phyloP scores from a whole-genome alignment of 2,888 invertebrate species.

The Watsonalla cultraria region DNA sequence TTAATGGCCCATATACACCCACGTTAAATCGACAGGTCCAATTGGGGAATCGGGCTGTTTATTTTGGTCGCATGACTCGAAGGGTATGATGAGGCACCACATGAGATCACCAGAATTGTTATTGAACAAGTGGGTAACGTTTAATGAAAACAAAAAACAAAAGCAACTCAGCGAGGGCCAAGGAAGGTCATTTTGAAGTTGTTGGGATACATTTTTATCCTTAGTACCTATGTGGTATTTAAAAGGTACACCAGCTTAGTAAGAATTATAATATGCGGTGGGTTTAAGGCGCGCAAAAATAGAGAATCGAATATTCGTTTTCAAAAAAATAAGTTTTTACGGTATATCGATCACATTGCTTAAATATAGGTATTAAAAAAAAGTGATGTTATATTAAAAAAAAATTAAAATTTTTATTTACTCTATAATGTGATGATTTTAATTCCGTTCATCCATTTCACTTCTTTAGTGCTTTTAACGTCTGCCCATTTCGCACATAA shows the following conservation, averaged over 20 bases:
- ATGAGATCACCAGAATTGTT: slow-evolving; percentile 66
- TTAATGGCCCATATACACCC: slow-evolving; percentile 38
- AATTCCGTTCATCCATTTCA: no score
- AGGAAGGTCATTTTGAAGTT: slow-evolving; percentile 3
- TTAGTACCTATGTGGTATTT: not conserved
- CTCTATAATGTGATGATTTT: no score
- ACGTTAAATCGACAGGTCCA: slow-evolving; percentile 39
- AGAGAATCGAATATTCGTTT: no score
- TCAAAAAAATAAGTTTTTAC: no score
- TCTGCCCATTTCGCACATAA: slow-evolving; percentile 16
- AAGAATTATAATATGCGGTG: no score
- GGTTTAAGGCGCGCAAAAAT: no score
- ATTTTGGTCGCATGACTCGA: slow-evolving; percentile 66
- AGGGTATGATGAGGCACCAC: slow-evolving; percentile 53
- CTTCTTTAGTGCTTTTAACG: no score
- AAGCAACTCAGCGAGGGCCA: slow-evolving; percentile 2
- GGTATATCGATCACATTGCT: no score
- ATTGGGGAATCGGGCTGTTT: slow-evolving; percentile 47
- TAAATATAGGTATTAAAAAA: no score
- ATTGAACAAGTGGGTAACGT: slow-evolving; percentile 21
- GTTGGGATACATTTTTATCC: not conserved
- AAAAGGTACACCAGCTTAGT: not conserved
- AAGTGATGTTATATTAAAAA: no score
- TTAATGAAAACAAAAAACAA: slow-evolving; percentile 11
- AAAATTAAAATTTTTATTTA: no score